These are phyloP conservation scores for Icerya purchasi DNA, from an alignment of 2,888 invertebrate genomes.

Conservation along the genomic window DNA sequence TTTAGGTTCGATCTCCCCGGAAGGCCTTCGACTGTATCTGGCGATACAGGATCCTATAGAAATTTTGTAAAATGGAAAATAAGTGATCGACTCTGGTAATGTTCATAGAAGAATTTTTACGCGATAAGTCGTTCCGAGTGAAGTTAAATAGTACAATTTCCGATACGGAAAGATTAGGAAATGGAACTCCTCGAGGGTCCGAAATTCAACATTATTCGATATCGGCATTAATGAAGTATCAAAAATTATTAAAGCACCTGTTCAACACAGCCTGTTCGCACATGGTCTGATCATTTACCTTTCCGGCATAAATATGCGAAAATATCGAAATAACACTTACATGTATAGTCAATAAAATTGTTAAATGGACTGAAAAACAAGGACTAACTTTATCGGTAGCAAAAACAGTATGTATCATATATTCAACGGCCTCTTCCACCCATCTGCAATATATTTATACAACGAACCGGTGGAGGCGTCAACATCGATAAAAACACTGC, in stretches of 20 bases:
- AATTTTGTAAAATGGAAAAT: too few species aligned
- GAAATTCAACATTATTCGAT: background rate
- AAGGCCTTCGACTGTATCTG: too few species aligned
- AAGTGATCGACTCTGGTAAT: too few species aligned
- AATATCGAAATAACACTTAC: background rate
- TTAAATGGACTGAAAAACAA: too few species aligned
- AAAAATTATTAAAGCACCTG: background rate
- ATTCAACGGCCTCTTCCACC: background rate
- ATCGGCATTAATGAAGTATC: background rate
- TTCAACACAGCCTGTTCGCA: background rate
- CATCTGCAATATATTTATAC: background rate
- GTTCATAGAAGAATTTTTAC: too few species aligned
- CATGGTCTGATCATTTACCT: background rate
- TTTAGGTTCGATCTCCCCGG: too few species aligned
- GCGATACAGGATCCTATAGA: too few species aligned
- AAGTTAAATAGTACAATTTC: background rate
- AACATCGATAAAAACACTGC: too few species aligned
- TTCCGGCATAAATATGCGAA: background rate
- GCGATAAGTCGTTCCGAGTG: too few species aligned
- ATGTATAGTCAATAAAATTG: background rate
- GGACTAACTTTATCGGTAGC: background rate
- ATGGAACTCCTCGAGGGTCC: background rate
- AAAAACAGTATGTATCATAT: background rate
- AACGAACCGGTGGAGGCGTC: background rate
- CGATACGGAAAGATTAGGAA: background rate